Percentiles rank a stretch among this genome's conserved stretches.
phyloP scores from a whole-genome alignment of 2,888 invertebrate species.

The Ophraella communa region DNA sequence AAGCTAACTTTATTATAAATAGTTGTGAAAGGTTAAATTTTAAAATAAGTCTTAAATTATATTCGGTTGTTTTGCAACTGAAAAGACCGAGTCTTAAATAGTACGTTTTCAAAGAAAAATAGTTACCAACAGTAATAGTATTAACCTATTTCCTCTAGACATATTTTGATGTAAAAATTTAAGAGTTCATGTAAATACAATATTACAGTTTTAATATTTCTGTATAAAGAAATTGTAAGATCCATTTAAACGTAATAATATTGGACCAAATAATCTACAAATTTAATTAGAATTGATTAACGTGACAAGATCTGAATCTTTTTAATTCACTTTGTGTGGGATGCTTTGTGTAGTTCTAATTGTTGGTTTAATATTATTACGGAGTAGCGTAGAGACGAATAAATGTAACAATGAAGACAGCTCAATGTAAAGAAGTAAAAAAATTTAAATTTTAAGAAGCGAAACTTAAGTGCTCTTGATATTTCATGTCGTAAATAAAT shows the following conservation, averaged over 20 bases:
- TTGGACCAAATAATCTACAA: not conserved
- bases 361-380: constrained; percentile 1
- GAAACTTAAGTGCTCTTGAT: constrained; percentile 62
- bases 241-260: not conserved
- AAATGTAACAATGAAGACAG: constrained; percentile 57
- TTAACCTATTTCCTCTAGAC: not conserved
- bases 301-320: too few species aligned
- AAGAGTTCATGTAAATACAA: not conserved
- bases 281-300: too few species aligned
- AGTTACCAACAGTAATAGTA: too few species aligned
- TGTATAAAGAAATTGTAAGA: constrained; percentile 56
- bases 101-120: too few species aligned
- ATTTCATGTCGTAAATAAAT: constrained; percentile 59
- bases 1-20: too few species aligned
- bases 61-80: too few species aligned
- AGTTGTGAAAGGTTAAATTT: too few species aligned
- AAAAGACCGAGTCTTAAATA: too few species aligned
- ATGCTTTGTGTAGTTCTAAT: not conserved
- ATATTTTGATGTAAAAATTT: not conserved
- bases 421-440: constrained; percentile 51
- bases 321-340: too few species aligned
- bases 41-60: too few species aligned
- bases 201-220: constrained; percentile 17
- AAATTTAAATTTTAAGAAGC: constrained; percentile 56
- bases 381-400: not conserved